Conservation (phyloP, 2,888 invertebrate genomes). For the Sipha maydis region DNA sequence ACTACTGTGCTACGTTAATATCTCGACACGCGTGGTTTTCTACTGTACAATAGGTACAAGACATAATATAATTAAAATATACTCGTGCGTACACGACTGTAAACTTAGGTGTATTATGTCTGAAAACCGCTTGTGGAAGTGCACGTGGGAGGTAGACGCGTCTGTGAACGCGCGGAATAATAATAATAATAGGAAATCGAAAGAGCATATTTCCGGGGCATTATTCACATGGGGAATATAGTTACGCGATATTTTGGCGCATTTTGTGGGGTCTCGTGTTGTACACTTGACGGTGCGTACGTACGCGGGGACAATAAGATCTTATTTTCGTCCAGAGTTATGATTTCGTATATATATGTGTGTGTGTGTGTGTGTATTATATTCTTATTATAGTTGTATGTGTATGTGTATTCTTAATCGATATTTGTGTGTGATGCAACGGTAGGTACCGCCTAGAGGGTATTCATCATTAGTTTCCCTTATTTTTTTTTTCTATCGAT, state of each 20-base stretch:
- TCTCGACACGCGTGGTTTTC: not conserved
- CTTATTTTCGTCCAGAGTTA: conserved; percentile 42
- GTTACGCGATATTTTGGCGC: conserved; percentile 55
- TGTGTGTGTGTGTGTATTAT: not conserved
- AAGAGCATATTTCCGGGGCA: conserved; percentile 51
- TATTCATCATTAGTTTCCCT: conserved; percentile 30
- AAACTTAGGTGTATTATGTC: not conserved
- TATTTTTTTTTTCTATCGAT: conserved; percentile 42
- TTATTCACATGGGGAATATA: conserved; percentile 5
- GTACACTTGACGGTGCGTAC: conserved; percentile 32
- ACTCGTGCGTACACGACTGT: not conserved
- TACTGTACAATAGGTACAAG: not conserved
- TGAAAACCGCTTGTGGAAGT: not conserved
- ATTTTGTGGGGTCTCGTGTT: conserved; percentile 50
- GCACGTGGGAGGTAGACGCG: conserved; percentile 44
- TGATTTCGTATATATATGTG: conserved; percentile 23
- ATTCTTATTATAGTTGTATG: not conserved
- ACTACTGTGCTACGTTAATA: not conserved
- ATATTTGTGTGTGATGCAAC: conserved; percentile 53
- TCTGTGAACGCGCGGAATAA: not conserved
- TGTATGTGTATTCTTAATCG: conserved; percentile 40
- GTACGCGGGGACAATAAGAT: conserved; percentile 20
- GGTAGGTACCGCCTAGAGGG: conserved; percentile 20
- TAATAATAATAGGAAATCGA: conserved; percentile 37
- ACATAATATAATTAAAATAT: too few species aligned